phyloP scores from a whole-genome alignment of 2,888 invertebrate genomes.

The Heliconius erato region DNA sequence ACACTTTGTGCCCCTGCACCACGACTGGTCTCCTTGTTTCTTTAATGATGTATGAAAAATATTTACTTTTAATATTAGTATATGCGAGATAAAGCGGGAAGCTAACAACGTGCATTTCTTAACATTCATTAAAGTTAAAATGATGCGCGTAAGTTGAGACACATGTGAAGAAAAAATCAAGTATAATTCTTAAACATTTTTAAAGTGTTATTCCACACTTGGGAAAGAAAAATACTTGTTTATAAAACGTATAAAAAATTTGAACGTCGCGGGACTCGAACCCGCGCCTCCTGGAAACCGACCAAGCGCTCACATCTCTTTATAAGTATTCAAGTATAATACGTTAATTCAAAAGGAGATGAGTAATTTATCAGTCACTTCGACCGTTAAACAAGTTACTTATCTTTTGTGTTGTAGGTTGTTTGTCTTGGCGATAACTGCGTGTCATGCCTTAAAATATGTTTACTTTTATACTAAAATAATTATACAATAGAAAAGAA shows the following conservation, averaged over 20 bases:
- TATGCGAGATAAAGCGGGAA: neutral
- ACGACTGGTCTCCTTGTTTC: no score
- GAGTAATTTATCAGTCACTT: conserved; percentile 25
- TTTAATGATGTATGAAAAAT: no score
- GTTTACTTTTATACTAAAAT: neutral
- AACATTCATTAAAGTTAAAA: neutral
- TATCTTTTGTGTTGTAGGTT: conserved; percentile 1
- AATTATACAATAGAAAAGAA: neutral
- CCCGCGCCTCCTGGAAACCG: no score
- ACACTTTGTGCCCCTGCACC: no score
- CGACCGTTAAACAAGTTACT: conserved; percentile 26
- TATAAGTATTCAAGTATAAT: neutral
- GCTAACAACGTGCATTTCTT: neutral
- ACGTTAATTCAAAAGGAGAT: conserved; percentile 21
- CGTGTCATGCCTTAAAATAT: conserved; percentile 30
- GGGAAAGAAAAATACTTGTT: no score
- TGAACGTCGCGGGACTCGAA: no score
- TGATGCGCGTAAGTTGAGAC: neutral
- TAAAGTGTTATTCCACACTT: no score
- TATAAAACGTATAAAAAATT: no score
- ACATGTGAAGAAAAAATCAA: neutral
- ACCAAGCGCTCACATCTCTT: no score
- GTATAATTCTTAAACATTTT: no score
- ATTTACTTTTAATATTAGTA: neutral
- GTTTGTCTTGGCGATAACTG: neutral